Base-by-base conservation (phyloP, 2,888 invertebrate species). In the Drepanosiphum platanoidis region DNA sequence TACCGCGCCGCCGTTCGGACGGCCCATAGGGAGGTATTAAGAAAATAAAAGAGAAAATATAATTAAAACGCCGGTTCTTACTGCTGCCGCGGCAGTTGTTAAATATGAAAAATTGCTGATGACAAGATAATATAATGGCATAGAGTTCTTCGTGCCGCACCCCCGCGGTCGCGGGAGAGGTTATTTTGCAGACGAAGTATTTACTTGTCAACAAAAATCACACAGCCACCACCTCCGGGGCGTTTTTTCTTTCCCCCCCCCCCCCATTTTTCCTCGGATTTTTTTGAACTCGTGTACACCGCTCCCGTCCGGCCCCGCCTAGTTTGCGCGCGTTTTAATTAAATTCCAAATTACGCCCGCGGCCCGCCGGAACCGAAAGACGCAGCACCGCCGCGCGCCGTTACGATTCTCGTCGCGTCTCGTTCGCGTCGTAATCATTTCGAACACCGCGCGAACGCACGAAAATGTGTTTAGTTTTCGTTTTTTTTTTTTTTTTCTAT, bases 131-230 rank as follows among this genome's bases (percentile, higher is more conserved):
- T 64, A 52, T 64, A 64, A n/a, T n/a, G n/a, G n/a, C n/a, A n/a
- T n/a, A n/a, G n/a, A n/a, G 52, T 58, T 75, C 22, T 32, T 22
- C 58, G 52, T 18, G 42, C 8, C 1, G 1, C 18, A 9, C 22
- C 22, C 32, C 58, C 18, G 30, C 5, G 11, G 70, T 18, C 8
- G 11, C 58, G 27, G n/a, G 30, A 64, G 27, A 39, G 39, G 36
- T 64, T 64, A 77, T 77, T 64, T n/a, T 77, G 30, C 61, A 77
- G 39, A 77, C 30, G 61, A 64, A 77, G 64, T 64, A 77, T 77
- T 77, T 77, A 77, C 77, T 77, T 77, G 77, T 77, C 77, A 36
- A 77, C 61, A 64, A 61, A 77, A 39, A 77, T 77, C 77, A 61
- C 77, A 34, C 77, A 9, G 39, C 52, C 22, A 22, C 15, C 22